Base-by-base conservation (phyloP, 1,140 invertebrate species). In the Myzus persicae region DNA sequence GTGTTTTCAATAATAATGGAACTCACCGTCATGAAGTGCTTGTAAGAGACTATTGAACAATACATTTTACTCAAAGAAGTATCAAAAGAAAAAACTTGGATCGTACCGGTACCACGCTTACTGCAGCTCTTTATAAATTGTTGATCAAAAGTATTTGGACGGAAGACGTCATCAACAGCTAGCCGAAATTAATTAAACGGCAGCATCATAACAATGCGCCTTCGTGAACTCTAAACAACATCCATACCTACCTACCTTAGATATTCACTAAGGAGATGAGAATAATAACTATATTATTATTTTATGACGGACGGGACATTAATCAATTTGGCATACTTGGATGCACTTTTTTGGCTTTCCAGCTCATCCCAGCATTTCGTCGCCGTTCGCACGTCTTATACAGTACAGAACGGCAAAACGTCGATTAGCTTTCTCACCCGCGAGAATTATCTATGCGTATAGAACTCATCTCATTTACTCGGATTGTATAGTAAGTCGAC, bases 121-220 rank as follows among this genome's bases (percentile, higher is more conserved):
- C 14, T n/a, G 31, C 14, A 76, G 31, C 42, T 87, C 84, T 87
- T 87, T n/a, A 31, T 87, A 84, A 42, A 87, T 87, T 42, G 42
- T 46, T 87, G 40, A 42, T 87, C 40, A 87, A 87, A 87, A 44
- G 84, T 87, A 87, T 46, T 87, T 87, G 84, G 31, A 87, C 11
- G 42, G 31, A 87, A 44, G 31, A 44, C 84, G 84, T 87, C 40
- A 87, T 87, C 84, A 87, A 87, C 40, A 87, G 42, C 42, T 87
- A 87, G 42, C 84, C n/a, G 31, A 87, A 87, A 87, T 87, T 87
- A 44, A 87, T 87, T 87, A 87, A 87, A 87, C 31, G 1, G 26
- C 31, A 87, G 24, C 42, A 31, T 20, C 42, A 87, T 26, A 42
- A 84, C 82, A 84, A 84, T 42, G 40, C 82, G 40, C 82, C 3